Evolutionary conservation across 53 echinoderm and acorn worm genomes (phyloP).

Genomic region (Holothuria leucospilota): DNA sequence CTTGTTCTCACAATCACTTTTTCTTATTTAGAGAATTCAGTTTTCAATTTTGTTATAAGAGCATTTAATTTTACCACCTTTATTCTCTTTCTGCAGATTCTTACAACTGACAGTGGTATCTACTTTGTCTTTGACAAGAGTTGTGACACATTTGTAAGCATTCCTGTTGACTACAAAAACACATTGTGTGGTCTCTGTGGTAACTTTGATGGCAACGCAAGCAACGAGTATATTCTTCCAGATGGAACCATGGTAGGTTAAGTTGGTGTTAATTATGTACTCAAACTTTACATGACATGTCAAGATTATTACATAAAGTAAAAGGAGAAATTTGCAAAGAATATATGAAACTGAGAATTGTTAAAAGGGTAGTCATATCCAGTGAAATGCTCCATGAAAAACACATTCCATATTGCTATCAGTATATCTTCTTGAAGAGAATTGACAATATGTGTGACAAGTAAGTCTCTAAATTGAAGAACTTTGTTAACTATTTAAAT

Average conservation of each 20-base stretch:
- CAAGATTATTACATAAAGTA: no score
- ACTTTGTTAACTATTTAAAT: no score
- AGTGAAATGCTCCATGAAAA: no score
- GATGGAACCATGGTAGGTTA: slow-evolving; percentile 63
- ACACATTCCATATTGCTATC: no score
- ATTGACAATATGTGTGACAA: no score
- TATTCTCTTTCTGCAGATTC: slow-evolving; percentile 25
- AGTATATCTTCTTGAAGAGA: no score
- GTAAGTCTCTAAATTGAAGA: no score
- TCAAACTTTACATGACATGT: neutral
- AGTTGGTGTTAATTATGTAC: neutral
- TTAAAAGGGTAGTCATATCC: no score
- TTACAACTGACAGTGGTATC: slow-evolving; percentile 68
- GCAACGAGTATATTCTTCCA: slow-evolving; percentile 64
- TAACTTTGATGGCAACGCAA: slow-evolving; percentile 62
- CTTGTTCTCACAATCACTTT: no score
- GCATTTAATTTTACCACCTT: neutral
- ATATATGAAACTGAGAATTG: no score
- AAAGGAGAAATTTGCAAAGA: no score
- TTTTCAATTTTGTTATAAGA: neutral
- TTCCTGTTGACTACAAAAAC: slow-evolving; percentile 43
- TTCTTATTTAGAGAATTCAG: neutral
- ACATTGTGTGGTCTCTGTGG: slow-evolving; percentile 79
- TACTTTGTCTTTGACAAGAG: slow-evolving; percentile 57
- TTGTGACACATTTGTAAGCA: slow-evolving; percentile 52